These are phyloP conservation scores for Agelaius phoeniceus DNA, from an alignment of 2,113 vertebrate species.

Conservation along the genomic window DNA sequence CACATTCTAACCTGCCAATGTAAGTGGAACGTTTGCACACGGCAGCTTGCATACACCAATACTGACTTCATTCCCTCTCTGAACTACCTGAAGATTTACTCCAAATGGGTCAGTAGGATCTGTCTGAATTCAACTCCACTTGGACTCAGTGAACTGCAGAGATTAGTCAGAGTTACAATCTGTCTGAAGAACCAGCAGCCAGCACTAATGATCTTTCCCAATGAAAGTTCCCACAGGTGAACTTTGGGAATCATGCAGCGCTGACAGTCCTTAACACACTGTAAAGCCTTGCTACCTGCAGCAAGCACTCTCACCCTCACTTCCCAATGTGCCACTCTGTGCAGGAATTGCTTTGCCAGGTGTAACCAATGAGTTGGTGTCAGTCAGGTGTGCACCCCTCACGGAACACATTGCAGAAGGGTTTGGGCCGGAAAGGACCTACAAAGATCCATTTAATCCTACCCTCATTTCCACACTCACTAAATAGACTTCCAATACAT, in stretches of 20 bases:
- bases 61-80: background rate
- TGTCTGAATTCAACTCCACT: background rate
- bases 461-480: background rate
- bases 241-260: background rate
- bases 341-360: background rate
- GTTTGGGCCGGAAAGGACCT: background rate
- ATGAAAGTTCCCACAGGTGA: background rate
- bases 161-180: background rate
- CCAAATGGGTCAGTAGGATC: background rate
- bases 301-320: background rate
- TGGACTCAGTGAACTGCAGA: background rate
- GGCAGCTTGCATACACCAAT: background rate
- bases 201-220: background rate
- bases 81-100: background rate
- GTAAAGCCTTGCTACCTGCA: background rate
- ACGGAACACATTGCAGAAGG: rapidly evolving
- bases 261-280: rapidly evolving
- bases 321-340: background rate
- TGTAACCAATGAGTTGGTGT: background rate
- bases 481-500: background rate
- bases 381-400: background rate
- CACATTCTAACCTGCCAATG: background rate
- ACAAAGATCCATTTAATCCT: background rate
- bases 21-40: background rate
- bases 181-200: background rate